Base-by-base conservation (phyloP, 1,140 invertebrate species). In the Drosophila sucinea region DNA sequence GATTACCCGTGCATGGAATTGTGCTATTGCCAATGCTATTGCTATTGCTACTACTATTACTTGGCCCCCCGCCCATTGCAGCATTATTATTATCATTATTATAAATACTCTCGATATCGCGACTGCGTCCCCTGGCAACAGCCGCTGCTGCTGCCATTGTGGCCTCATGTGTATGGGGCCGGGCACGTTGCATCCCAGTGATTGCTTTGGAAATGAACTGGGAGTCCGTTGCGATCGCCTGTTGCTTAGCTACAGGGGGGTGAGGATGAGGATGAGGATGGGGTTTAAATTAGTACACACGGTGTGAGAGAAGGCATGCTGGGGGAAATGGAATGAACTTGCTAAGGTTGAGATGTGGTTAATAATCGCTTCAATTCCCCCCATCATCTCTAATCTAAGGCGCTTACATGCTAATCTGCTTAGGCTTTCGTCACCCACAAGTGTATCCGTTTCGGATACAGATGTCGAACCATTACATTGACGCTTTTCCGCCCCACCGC, bases 111-210 rank as follows among this genome's bases (percentile, higher is more conserved):
- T 69, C 71, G 11, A 72, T 61, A 29, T 61, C 70, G 0, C 82
- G 83, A 38, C 74, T 76, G 1, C 79, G 64, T 7, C 51, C 57
- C 11, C 67, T 67, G 11, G 79, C 71, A 2, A 70, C 68, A 67
- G 82, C 79, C 10, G 79, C 82, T n/a, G 81, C 81, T 4, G 81
- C 78, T 4, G 83, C 82, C 40, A 87, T 60, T 47, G 69, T 87
- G 7, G 63, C 68, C 3, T 67, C 67, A 76, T 76, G 73, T 6
- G 58, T 76, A 7, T 69, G 47, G 3, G 73, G 60, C 7, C 47
- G 40, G 1, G 57, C 1, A 25, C 57, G 57, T 17, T 35, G 32
- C n/a, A 2, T 30, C 10, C 25, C 54, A 25, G 25, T 6, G 6
- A 60, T 5, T 5, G 1, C 17, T 32, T 7, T 44, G 17, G 7